Evolutionary conservation across 2,113 vertebrate species (phyloP).

Genomic region (Microcebus ravelobensis): DNA sequence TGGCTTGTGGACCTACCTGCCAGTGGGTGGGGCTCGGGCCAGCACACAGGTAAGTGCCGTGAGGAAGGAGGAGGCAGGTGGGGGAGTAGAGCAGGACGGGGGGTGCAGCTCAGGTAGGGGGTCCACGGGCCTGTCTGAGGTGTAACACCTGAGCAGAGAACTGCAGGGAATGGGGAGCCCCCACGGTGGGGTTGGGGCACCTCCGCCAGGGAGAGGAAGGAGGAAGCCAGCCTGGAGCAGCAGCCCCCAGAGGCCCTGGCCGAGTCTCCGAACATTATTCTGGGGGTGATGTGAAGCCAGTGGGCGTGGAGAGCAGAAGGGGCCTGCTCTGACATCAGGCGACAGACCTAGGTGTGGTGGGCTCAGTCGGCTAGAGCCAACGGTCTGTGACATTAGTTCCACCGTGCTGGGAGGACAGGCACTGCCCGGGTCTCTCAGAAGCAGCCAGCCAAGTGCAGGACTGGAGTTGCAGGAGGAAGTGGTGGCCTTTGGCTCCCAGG

Average conservation of each 20-base stretch:
- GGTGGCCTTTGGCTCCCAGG: neutral
- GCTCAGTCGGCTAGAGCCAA: neutral
- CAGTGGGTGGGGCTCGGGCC: neutral
- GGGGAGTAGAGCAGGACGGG: too few relatives aligned
- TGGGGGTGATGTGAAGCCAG: neutral
- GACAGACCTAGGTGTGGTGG: neutral
- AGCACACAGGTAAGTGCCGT: too few relatives aligned
- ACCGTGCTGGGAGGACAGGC: too few relatives aligned
- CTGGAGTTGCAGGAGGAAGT: neutral
- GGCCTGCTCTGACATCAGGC: fast-evolving
- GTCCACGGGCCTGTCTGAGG: neutral
- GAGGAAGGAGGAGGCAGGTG: neutral
- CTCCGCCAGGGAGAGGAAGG: neutral
- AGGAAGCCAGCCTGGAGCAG: neutral
- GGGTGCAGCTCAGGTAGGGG: neutral
- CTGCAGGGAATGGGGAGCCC: neutral
- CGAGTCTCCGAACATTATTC: neutral
- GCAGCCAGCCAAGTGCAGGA: neutral
- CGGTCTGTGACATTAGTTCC: neutral
- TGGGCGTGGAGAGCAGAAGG: neutral
- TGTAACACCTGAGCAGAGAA: neutral
- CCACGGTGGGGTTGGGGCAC: neutral
- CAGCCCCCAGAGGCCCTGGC: neutral
- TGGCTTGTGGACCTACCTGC: neutral
- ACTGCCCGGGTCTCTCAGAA: neutral